phyloP scores from a whole-genome alignment of 2,113 vertebrate species.

The Nycticryphes semicollaris region DNA sequence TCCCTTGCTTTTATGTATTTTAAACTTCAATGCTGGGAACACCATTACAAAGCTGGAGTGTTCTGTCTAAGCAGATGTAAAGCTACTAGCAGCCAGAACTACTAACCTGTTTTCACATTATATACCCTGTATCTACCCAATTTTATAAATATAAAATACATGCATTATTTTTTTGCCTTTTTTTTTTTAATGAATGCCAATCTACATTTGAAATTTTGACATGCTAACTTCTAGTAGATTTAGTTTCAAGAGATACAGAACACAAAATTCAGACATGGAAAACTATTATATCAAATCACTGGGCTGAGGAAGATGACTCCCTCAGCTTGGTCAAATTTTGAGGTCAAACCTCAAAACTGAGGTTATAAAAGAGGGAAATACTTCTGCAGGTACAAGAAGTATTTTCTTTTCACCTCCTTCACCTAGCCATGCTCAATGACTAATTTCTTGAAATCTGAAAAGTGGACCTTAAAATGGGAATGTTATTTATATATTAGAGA shows the following conservation, averaged over 20 bases:
- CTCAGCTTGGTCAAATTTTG: background rate
- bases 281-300: background rate
- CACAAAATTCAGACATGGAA: background rate
- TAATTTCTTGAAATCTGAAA: background rate
- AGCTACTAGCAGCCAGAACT: background rate
- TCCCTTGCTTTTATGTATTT: background rate
- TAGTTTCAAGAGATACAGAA: background rate
- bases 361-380: background rate
- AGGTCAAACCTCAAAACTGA: background rate
- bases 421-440: background rate
- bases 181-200: background rate
- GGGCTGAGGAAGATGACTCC: background rate
- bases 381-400: background rate
- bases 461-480: background rate
- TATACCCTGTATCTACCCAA: background rate
- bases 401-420: background rate
- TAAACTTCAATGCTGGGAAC: background rate
- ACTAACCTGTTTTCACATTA: background rate
- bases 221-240: background rate
- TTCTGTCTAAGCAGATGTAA: background rate
- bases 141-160: background rate
- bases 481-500: background rate
- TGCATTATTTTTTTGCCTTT: background rate
- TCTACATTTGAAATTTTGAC: background rate
- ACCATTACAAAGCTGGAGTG: background rate